These are phyloP conservation scores for Brachyhypopomus occidentalis DNA, from an alignment of 2,113 vertebrate genomes.

Conservation along the genomic window DNA sequence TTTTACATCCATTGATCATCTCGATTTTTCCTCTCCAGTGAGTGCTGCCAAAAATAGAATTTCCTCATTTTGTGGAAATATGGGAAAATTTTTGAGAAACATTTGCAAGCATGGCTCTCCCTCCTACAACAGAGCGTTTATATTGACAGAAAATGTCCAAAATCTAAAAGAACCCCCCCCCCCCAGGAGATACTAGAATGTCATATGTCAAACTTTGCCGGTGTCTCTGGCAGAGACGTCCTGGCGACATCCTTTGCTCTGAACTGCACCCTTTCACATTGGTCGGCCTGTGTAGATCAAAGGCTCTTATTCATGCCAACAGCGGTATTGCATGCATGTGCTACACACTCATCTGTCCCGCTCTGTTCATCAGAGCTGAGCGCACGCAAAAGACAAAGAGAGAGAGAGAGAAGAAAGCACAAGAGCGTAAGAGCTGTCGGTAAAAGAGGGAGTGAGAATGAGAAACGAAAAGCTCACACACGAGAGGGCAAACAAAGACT, in stretches of 20 bases:
- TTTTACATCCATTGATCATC: not conserved
- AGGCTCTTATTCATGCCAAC: slow-evolving; percentile 62
- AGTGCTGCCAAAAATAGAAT: not conserved
- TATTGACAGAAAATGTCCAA: not conserved
- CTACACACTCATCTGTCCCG: not conserved
- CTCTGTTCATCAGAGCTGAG: too few species aligned
- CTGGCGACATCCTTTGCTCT: slow-evolving; percentile 46
- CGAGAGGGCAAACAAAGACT: too few species aligned
- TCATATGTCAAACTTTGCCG: slow-evolving; percentile 9
- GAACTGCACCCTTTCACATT: slow-evolving; percentile 58
- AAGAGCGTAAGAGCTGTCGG: slow-evolving; percentile 43
- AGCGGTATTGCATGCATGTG: slow-evolving; percentile 24
- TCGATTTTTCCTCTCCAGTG: not conserved
- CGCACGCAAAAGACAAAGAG: not conserved
- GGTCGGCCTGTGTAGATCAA: slow-evolving; percentile 58
- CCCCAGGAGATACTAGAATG: not conserved
- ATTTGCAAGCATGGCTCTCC: not conserved
- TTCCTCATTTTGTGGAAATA: too few species aligned
- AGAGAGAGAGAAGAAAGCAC: slow-evolving; percentile 18
- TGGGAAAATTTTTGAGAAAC: not conserved
- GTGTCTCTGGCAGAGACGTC: not conserved
- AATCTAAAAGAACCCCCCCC: not conserved
- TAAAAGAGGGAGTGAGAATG: slow-evolving; percentile 50
- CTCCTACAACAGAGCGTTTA: not conserved
- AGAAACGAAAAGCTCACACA: not conserved